Conservation (phyloP, 2,888 invertebrate species). For the Halocaridina rubra region DNA sequence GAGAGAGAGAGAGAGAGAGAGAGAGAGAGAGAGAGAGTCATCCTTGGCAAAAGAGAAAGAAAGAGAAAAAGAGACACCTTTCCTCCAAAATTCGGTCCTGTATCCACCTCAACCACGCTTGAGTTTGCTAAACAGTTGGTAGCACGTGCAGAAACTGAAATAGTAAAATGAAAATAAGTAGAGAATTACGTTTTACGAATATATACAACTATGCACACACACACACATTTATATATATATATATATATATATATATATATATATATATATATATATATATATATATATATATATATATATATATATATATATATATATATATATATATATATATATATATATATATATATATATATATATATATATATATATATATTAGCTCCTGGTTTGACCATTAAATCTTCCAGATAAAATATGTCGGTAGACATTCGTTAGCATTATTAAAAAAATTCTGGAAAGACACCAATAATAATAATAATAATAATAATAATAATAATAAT, state of each 20-base stretch:
- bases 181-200: too few relatives aligned
- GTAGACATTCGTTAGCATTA: too few relatives aligned
- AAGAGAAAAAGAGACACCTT: constrained; percentile 34
- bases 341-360: not conserved
- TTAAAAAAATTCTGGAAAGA: too few relatives aligned
- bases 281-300: not conserved
- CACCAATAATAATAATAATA: too few relatives aligned
- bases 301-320: not conserved
- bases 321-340: not conserved
- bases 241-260: not conserved
- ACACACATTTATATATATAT: not conserved
- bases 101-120: constrained; percentile 85
- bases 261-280: not conserved
- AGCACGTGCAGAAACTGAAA: constrained; percentile 85
- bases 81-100: constrained; percentile 78
- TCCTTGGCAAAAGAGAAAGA: not conserved
- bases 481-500: not conserved
- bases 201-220: not conserved
- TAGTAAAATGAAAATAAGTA: too few relatives aligned
- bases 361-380: not conserved
- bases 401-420: too few relatives aligned
- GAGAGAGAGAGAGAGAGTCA: not conserved
- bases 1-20: not conserved
- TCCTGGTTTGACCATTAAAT: too few relatives aligned
- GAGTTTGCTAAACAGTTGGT: constrained; percentile 83